Conservation (phyloP, 2,888 invertebrate species). For the Lucinisca nassula region DNA sequence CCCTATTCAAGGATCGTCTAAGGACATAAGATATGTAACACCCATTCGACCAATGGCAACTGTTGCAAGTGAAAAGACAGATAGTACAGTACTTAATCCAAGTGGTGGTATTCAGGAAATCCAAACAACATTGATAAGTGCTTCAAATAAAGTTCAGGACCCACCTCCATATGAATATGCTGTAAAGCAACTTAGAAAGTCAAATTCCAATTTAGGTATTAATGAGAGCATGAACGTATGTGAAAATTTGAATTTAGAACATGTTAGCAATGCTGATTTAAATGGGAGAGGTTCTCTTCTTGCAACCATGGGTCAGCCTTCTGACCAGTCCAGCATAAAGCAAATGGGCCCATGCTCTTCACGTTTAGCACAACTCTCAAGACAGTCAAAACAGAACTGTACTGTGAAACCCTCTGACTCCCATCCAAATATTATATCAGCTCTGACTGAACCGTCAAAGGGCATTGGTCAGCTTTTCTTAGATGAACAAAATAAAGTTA, state of each 20-base stretch:
- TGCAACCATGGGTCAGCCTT: conserved; percentile 48
- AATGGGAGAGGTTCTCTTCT: conserved; percentile 36
- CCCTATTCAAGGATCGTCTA: conserved; percentile 78
- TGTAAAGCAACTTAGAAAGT: conserved; percentile 49
- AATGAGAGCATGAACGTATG: neutral
- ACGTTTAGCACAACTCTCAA: conserved; percentile 71
- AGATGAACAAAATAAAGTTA: neutral
- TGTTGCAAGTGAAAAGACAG: conserved; percentile 66
- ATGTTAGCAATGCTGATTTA: neutral
- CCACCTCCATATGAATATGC: conserved; percentile 73
- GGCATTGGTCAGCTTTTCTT: neutral
- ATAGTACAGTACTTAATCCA: conserved; percentile 20
- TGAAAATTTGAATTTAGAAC: neutral
- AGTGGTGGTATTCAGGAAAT: neutral
- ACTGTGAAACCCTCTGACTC: neutral
- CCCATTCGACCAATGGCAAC: conserved; percentile 82
- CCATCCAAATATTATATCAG: neutral
- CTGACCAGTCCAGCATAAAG: neutral
- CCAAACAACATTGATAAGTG: neutral
- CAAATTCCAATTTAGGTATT: neutral
- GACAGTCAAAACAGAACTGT: conserved; percentile 45
- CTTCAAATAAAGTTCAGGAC: conserved; percentile 48
- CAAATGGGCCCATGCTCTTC: conserved; percentile 71
- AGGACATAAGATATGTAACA: conserved; percentile 66
- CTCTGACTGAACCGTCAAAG: neutral